These are phyloP conservation scores for Archilochus colubris DNA, from an alignment of 2,113 vertebrate species.

Conservation along the genomic window DNA sequence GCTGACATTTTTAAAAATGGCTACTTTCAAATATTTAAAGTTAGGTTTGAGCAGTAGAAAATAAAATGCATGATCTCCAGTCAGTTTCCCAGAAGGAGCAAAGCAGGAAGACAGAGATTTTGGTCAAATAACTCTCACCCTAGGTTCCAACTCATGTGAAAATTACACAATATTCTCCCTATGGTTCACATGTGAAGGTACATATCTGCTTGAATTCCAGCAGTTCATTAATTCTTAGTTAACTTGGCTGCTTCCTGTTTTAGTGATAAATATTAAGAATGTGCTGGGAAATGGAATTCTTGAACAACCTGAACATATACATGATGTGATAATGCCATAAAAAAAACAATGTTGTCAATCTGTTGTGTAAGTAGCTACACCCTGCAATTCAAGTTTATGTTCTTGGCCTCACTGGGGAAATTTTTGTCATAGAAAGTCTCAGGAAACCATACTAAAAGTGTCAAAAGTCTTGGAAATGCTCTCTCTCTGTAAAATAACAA, in stretches of 20 bases:
- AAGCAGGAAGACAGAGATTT: neutral
- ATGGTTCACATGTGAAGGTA: neutral
- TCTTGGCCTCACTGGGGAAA: neutral
- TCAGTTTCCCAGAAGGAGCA: neutral
- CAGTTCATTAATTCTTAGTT: neutral
- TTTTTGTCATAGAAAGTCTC: neutral
- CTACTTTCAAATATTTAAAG: neutral
- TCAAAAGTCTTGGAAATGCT: neutral
- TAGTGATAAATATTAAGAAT: neutral
- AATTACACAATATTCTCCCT: neutral
- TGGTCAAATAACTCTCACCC: neutral
- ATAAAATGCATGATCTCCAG: neutral
- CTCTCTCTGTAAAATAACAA: neutral
- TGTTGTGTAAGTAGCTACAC: neutral
- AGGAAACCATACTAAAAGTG: neutral
- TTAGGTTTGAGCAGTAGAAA: neutral
- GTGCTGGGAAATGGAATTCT: neutral
- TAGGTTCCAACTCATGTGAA: neutral
- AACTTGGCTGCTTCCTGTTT: neutral
- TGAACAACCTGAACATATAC: neutral
- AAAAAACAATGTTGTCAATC: neutral
- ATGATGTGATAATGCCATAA: neutral
- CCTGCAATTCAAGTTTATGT: neutral
- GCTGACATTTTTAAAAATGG: neutral
- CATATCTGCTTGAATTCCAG: neutral